These are phyloP conservation scores for Larimichthys polyactis DNA, from an alignment of 2,113 vertebrate genomes.

Conservation along the genomic window DNA sequence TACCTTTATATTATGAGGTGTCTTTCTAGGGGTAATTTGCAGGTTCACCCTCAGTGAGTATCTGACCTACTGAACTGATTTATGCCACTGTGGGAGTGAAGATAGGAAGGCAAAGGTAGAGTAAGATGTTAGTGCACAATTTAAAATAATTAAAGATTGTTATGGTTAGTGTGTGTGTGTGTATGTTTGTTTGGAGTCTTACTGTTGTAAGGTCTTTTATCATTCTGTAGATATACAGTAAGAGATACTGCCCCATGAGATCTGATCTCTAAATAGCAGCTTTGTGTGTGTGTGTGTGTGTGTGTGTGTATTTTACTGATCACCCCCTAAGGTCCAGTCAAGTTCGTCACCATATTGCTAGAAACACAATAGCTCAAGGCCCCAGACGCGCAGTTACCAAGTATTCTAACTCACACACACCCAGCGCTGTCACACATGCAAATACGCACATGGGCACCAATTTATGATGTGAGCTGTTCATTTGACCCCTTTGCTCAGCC, in stretches of 20 bases:
- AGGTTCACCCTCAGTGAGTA: slow-evolving; percentile 33
- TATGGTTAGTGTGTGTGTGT: not conserved
- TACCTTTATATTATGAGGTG: not conserved
- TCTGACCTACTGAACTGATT: slow-evolving; percentile 36
- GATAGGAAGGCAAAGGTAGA: slow-evolving; percentile 4
- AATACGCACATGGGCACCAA: slow-evolving; percentile 7
- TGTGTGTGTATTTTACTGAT: slow-evolving; percentile 18
- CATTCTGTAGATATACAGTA: not conserved
- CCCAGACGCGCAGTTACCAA: not conserved
- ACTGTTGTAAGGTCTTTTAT: not conserved
- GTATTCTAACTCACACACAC: slow-evolving; percentile 21
- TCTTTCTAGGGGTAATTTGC: slow-evolving; percentile 24
- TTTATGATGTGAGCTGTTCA: slow-evolving; percentile 47
- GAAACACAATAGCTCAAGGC: slow-evolving; percentile 30
- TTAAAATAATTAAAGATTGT: not conserved
- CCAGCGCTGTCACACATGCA: not conserved
- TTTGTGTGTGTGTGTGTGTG: slow-evolving; percentile 4
- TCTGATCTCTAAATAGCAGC: slow-evolving; percentile 17
- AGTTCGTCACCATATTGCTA: slow-evolving; percentile 29
- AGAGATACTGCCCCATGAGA: not conserved
- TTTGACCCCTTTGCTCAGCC: slow-evolving; percentile 68
- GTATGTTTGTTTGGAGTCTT: not conserved
- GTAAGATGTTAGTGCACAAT: slow-evolving; percentile 4
- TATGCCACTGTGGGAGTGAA: not conserved
- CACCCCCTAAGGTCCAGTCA: slow-evolving; percentile 17